Evolutionary conservation across 2,113 vertebrate species (phyloP).

Genomic region (Microtus richardsoni): DNA sequence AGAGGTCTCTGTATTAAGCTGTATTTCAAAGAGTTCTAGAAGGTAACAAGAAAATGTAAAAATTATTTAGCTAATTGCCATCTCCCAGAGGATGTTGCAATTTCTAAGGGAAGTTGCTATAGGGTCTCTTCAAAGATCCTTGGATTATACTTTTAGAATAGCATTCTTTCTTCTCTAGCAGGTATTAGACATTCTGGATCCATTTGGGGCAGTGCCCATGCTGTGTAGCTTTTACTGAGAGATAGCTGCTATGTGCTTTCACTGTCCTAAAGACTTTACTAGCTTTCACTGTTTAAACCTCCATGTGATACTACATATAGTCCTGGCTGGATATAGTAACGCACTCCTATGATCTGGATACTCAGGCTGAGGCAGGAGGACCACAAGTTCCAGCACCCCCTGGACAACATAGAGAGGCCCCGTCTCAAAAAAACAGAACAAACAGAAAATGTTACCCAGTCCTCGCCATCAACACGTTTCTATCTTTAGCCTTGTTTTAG

Average conservation of each 20-base stretch:
- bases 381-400: background rate
- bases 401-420: background rate
- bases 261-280: background rate
- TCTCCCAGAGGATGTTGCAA: background rate
- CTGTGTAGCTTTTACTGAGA: background rate
- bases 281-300: background rate
- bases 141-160: constrained; percentile 12
- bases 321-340: background rate
- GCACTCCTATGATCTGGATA: background rate
- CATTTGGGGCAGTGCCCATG: background rate
- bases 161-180: background rate
- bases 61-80: constrained; percentile 7
- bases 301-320: background rate
- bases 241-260: background rate
- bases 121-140: background rate
- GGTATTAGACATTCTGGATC: background rate
- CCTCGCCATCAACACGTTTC: background rate
- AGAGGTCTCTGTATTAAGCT: constrained; percentile 30
- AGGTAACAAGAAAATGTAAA: constrained; percentile 17
- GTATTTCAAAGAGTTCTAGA: constrained; percentile 42
- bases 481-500: background rate
- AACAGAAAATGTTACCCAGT: background rate
- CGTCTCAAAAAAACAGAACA: background rate
- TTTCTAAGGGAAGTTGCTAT: constrained; percentile 12
- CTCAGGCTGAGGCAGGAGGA: background rate